Conservation (phyloP, 2,888 invertebrate species). For the Teinopalpus imperialis region DNA sequence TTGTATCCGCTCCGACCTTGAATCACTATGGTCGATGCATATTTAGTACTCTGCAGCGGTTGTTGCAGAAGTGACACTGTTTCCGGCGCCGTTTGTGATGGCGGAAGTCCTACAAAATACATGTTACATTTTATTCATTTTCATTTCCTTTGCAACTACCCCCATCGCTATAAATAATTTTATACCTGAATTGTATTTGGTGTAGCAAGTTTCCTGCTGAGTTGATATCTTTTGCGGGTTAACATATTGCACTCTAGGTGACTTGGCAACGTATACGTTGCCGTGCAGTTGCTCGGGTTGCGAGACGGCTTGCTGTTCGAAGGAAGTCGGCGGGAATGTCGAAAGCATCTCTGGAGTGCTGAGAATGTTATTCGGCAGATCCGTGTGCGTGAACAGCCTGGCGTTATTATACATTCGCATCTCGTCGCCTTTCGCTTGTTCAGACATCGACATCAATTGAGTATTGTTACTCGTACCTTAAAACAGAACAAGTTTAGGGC, state of each 20-base stretch:
- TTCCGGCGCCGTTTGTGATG: conserved; percentile 76
- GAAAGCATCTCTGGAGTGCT: conserved; percentile 58
- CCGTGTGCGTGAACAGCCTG: conserved; percentile 57
- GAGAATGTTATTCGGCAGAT: conserved; percentile 63
- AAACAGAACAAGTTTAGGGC: conserved; percentile 31
- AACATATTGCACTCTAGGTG: conserved; percentile 53
- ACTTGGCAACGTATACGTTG: conserved; percentile 50
- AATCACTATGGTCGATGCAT: conserved; percentile 58
- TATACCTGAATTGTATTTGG: conserved; percentile 64
- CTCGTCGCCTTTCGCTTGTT: conserved; percentile 66
- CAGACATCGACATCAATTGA: conserved; percentile 65
- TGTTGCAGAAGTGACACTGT: conserved; percentile 75
- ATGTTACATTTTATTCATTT: too few species aligned
- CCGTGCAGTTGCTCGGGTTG: conserved; percentile 46
- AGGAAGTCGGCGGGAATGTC: conserved; percentile 51
- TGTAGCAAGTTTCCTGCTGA: conserved; percentile 55
- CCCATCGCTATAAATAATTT: too few species aligned
- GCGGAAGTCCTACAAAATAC: conserved; percentile 50
- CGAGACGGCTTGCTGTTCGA: conserved; percentile 43
- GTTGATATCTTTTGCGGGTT: conserved; percentile 55
- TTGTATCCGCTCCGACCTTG: conserved; percentile 59
- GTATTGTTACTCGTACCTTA: conserved; percentile 67
- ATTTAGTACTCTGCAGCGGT: conserved; percentile 63
- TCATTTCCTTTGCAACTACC: too few species aligned
- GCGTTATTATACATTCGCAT: conserved; percentile 65